Evolutionary conservation across 2,888 invertebrate genomes (phyloP).

Genomic region (Lepidochrysops patricia): DNA sequence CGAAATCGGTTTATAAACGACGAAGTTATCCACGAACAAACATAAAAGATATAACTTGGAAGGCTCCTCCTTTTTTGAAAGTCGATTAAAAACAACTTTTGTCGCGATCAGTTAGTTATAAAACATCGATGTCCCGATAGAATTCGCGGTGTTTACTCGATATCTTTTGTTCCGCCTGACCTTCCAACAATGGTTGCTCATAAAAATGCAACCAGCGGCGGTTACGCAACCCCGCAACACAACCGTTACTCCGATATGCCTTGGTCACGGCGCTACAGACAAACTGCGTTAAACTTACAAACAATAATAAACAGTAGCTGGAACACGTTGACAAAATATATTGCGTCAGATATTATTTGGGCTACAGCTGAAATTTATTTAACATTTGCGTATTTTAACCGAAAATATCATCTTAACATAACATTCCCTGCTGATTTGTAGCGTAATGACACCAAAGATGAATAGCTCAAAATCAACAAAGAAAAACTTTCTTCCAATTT

Average conservation of each 20-base stretch:
- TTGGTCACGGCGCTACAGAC: constrained; percentile 12
- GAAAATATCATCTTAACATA: too few species aligned
- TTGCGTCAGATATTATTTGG: too few species aligned
- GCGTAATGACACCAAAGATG: neutral
- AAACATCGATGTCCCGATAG: constrained; percentile 22
- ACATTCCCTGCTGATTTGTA: too few species aligned
- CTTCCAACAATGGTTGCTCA: constrained; percentile 34
- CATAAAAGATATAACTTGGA: too few species aligned
- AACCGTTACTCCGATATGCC: constrained; percentile 11
- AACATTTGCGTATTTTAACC: too few species aligned
- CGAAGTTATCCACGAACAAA: too few species aligned
- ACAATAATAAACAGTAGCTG: too few species aligned
- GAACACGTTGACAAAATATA: too few species aligned
- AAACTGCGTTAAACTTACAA: neutral
- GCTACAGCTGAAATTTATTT: too few species aligned
- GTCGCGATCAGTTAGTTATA: neutral
- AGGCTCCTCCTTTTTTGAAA: too few species aligned
- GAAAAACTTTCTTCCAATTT: neutral
- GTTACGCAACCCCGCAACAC: constrained; percentile 40
- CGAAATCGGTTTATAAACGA: too few species aligned
- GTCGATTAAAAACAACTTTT: too few species aligned
- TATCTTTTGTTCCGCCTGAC: constrained; percentile 27
- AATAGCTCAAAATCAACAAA: neutral
- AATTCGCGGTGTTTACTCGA: constrained; percentile 28
- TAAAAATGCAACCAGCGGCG: constrained; percentile 40